These are phyloP conservation scores for Agapetus fuscipes DNA, from an alignment of 2,888 invertebrate species.

Conservation along the genomic window DNA sequence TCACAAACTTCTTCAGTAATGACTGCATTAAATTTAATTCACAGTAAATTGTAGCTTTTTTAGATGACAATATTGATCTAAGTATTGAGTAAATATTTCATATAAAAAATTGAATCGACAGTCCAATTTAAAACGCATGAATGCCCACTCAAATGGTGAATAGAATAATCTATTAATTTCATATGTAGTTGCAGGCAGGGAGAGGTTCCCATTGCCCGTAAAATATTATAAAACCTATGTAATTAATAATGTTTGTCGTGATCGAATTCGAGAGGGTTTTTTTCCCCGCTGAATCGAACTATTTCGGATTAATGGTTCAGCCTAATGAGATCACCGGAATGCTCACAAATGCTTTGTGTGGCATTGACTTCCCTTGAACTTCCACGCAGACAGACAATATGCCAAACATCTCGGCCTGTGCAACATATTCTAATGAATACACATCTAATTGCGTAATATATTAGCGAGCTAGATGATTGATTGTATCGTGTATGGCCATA, in stretches of 20 bases:
- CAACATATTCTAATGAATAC: slow-evolving; percentile 1
- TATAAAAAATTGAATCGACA: no score
- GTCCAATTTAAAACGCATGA: no score
- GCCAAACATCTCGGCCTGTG: slow-evolving; percentile 4
- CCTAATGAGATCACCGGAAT: slow-evolving; percentile 8
- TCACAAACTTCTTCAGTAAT: no score
- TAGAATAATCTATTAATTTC: no score
- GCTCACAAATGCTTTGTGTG: slow-evolving; percentile 2
- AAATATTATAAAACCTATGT: no score
- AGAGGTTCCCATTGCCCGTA: no score
- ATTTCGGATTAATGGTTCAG: slow-evolving; percentile 8
- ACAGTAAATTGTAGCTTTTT: no score
- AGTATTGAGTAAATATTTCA: no score
- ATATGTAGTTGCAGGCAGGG: no score
- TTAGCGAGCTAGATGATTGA: slow-evolving; percentile 2
- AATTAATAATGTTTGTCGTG: slow-evolving; percentile 8
- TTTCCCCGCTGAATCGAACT: slow-evolving; percentile 6
- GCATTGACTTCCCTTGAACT: slow-evolving; percentile 11
- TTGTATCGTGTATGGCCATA: slow-evolving; percentile 9
- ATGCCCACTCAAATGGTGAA: no score
- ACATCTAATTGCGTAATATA: neutral
- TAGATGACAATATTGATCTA: no score
- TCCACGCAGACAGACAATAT: slow-evolving; percentile 1
- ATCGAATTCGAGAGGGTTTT: slow-evolving; percentile 1
- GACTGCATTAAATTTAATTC: no score